These are phyloP conservation scores for Lemur catta DNA, from an alignment of 2,797 vertebrate species.

Conservation along the genomic window DNA sequence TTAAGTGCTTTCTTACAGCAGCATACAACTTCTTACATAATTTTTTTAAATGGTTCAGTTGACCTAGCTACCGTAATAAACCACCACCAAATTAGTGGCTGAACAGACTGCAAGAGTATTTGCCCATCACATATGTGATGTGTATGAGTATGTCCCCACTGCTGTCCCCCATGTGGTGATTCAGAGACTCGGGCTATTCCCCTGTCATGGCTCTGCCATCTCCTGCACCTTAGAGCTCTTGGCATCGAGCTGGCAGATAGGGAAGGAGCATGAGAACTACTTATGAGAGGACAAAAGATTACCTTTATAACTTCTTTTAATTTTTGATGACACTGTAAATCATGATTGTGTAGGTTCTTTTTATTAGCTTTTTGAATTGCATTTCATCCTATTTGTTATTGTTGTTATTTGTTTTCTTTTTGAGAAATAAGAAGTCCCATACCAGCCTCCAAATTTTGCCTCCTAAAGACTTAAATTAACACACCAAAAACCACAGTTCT, in stretches of 20 bases:
- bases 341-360: background rate
- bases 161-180: background rate
- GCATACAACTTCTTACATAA: background rate
- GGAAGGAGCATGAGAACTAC: background rate
- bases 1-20: background rate
- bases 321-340: background rate
- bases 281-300: background rate
- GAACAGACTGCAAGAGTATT: background rate
- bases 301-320: background rate
- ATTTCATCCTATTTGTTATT: background rate
- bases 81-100: background rate
- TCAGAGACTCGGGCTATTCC: background rate
- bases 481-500: background rate
- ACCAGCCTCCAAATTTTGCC: background rate
- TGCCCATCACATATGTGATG: background rate
- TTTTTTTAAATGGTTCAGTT: background rate
- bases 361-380: background rate
- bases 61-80: background rate
- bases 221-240: background rate
- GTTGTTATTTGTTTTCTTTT: background rate
- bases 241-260: background rate
- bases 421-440: background rate
- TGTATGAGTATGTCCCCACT: background rate
- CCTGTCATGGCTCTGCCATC: background rate
- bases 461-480: background rate